Conservation (phyloP, 2,797 vertebrate species). For the Melanotaenia maccullochi region DNA sequence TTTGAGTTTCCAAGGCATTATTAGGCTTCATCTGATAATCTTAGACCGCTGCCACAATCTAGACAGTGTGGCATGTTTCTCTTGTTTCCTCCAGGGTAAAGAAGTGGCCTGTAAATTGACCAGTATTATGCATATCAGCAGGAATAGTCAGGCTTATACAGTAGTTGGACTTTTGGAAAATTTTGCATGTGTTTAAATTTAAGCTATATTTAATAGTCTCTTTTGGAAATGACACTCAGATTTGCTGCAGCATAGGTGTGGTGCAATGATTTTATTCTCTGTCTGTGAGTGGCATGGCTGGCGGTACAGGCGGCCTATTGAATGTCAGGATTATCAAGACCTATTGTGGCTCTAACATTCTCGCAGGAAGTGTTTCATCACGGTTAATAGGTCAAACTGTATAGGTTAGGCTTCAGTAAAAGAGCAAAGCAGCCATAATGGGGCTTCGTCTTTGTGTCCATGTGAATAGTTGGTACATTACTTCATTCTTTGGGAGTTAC, state of each 20-base stretch:
- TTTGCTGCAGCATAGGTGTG: neutral
- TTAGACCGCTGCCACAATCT: slow-evolving; percentile 43
- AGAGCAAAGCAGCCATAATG: slow-evolving; percentile 51
- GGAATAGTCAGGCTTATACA: slow-evolving; percentile 6
- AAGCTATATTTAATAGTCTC: neutral
- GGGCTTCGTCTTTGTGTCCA: slow-evolving; percentile 57
- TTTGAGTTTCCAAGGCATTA: slow-evolving; percentile 56
- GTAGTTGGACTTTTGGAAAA: slow-evolving; percentile 18
- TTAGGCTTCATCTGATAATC: slow-evolving; percentile 62
- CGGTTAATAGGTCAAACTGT: slow-evolving; percentile 75
- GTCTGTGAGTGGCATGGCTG: slow-evolving; percentile 2
- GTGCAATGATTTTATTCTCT: slow-evolving; percentile 10
- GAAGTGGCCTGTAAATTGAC: slow-evolving; percentile 4
- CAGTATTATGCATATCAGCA: neutral
- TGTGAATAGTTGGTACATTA: slow-evolving; percentile 42
- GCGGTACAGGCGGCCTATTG: slow-evolving; percentile 56
- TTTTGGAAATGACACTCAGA: slow-evolving; percentile 2
- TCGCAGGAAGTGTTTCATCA: slow-evolving; percentile 74
- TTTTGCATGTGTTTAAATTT: slow-evolving; percentile 3
- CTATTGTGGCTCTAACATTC: slow-evolving; percentile 70
- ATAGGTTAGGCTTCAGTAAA: slow-evolving; percentile 61
- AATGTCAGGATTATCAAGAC: slow-evolving; percentile 66
- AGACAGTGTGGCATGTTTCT: slow-evolving; percentile 30
- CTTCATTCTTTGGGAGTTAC: slow-evolving; percentile 16
- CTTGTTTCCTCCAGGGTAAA: slow-evolving; percentile 20